Conservation (phyloP, 2,113 vertebrate genomes). For the Hystrix cristata region DNA sequence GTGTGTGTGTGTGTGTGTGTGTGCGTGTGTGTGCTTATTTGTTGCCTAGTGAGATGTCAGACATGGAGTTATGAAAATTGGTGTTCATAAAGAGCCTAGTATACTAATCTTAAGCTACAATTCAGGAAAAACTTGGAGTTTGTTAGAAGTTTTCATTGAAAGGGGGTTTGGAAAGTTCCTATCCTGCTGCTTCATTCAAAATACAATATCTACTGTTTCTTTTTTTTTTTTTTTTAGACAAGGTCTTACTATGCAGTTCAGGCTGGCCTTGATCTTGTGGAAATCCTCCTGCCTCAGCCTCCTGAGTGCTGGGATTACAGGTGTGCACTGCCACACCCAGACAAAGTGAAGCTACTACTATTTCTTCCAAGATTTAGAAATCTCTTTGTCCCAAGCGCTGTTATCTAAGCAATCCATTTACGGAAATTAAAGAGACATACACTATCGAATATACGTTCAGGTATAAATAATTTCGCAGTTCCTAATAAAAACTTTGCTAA, state of each 20-base stretch:
- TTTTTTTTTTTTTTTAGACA: no score
- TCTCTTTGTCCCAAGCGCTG: constrained; percentile 29
- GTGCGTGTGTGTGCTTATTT: neutral
- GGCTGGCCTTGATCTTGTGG: no score
- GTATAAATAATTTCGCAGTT: constrained; percentile 8
- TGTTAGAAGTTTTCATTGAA: neutral
- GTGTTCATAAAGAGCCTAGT: neutral
- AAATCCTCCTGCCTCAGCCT: no score
- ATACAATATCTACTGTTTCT: neutral
- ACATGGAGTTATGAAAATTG: neutral
- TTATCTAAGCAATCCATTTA: neutral
- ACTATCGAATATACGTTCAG: neutral
- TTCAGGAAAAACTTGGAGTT: neutral
- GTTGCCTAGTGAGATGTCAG: neutral
- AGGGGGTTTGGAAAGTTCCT: neutral
- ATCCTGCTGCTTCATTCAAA: constrained; percentile 1
- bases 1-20: neutral
- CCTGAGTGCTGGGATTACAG: no score
- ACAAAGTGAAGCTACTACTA: neutral
- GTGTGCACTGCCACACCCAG: no score
- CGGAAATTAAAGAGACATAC: neutral
- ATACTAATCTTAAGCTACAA: neutral
- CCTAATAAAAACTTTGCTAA: neutral
- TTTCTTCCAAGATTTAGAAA: neutral
- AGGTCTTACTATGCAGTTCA: no score